These are phyloP conservation scores for Pheosia gnoma DNA, from an alignment of 2,888 invertebrate genomes.

Conservation along the genomic window DNA sequence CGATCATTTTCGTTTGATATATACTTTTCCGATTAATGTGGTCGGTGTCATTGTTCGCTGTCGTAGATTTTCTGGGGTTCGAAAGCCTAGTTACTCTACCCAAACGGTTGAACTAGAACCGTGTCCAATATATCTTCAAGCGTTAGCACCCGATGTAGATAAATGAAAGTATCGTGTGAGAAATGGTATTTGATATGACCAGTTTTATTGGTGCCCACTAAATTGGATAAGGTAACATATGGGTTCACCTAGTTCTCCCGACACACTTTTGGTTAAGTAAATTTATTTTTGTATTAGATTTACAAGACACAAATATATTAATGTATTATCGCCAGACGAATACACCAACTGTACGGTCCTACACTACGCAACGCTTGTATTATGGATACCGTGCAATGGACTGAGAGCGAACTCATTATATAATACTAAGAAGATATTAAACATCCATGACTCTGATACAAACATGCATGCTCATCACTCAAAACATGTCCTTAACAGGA, in stretches of 20 bases:
- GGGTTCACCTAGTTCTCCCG: neutral
- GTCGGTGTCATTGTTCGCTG: constrained; percentile 35
- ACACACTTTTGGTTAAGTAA: neutral
- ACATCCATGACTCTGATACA: too few relatives aligned
- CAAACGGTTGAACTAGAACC: constrained; percentile 38
- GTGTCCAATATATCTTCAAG: constrained; percentile 35
- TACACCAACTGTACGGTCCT: too few relatives aligned
- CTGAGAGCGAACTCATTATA: too few relatives aligned
- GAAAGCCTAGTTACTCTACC: constrained; percentile 38
- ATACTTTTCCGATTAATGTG: constrained; percentile 14
- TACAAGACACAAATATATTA: constrained; percentile 3
- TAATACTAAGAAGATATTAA: too few relatives aligned
- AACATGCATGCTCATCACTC: too few relatives aligned
- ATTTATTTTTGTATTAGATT: neutral
- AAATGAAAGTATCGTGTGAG: constrained; percentile 34
- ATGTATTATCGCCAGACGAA: constrained; percentile 10
- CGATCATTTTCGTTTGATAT: constrained; percentile 27
- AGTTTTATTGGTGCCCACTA: constrained; percentile 9
- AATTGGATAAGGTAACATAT: neutral
- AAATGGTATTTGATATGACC: constrained; percentile 29
- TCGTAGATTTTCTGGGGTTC: constrained; percentile 33
- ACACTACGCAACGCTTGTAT: too few relatives aligned
- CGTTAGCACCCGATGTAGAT: constrained; percentile 22
- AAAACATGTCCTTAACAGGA: too few relatives aligned
- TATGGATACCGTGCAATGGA: too few relatives aligned